Evolutionary conservation across 2,888 invertebrate genomes (phyloP).

Genomic region (Epirrhoe tristata): DNA sequence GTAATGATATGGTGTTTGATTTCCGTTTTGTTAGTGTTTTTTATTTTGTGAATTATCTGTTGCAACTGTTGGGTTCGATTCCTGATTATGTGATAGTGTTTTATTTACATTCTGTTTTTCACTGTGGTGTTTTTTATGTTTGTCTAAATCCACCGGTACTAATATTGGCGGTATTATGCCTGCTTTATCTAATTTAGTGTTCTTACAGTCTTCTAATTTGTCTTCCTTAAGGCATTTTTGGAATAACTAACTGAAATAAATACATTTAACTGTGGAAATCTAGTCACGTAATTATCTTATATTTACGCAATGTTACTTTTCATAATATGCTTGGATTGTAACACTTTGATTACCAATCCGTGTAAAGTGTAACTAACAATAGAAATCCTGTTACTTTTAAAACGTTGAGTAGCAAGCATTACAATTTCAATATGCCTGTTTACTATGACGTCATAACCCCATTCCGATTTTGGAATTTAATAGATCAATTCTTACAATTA

Average conservation of each 20-base stretch:
- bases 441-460: slow-evolving; percentile 13
- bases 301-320: slow-evolving; percentile 8
- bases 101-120: neutral
- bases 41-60: slow-evolving; percentile 4
- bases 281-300: slow-evolving; percentile 15
- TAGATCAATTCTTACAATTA: slow-evolving; percentile 7
- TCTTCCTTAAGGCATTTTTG: too few species aligned
- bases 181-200: too few species aligned
- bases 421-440: slow-evolving; percentile 1
- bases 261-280: neutral
- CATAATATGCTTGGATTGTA: slow-evolving; percentile 11
- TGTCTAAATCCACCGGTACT: neutral
- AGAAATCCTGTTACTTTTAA: slow-evolving; percentile 4
- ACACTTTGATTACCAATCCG: slow-evolving; percentile 3
- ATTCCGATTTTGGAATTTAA: slow-evolving; percentile 11
- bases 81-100: neutral
- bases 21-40: slow-evolving; percentile 46
- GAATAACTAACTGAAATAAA: neutral
- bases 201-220: too few species aligned
- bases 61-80: neutral
- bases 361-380: neutral
- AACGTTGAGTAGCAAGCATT: slow-evolving; percentile 6
- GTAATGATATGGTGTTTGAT: slow-evolving; percentile 49
- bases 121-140: neutral
- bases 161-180: neutral